A percentile compares a stretch with the other conserved stretches of the same genome.
Conservation (phyloP, 2,113 vertebrate genomes). For the Martes martes region DNA sequence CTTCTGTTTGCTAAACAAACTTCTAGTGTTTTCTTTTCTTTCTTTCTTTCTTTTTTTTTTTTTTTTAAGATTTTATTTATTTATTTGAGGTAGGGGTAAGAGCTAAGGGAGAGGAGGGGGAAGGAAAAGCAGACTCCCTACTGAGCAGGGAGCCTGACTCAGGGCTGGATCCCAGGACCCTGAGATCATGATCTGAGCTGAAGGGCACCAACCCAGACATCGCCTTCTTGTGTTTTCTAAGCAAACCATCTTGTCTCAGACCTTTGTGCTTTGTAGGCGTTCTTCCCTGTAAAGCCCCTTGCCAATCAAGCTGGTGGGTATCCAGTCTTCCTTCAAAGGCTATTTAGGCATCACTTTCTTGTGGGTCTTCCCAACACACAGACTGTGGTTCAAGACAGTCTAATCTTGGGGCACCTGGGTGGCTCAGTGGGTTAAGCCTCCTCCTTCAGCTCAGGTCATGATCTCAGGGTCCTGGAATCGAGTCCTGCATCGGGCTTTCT, state of each 20-base stretch:
- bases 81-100: too few relatives aligned
- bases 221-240: background rate
- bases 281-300: background rate
- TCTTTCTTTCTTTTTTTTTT: background rate
- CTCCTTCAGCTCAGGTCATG: too few relatives aligned
- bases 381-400: background rate
- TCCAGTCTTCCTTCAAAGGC: background rate
- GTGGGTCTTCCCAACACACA: background rate
- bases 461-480: too few relatives aligned
- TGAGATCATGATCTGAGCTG: background rate
- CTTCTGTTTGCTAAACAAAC: background rate
- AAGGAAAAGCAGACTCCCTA: too few relatives aligned
- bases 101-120: too few relatives aligned
- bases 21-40: background rate
- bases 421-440: too few relatives aligned
- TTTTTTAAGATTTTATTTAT: too few relatives aligned
- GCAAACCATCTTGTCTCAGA: background rate
- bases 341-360: background rate
- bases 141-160: too few relatives aligned
- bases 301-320: background rate
- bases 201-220: background rate
- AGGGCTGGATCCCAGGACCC: too few relatives aligned
- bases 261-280: background rate
- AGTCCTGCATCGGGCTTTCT: rapidly evolving
- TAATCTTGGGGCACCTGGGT: background rate